Base-by-base conservation (phyloP, 2,888 invertebrate genomes). In the Scaeva pyrastri region DNA sequence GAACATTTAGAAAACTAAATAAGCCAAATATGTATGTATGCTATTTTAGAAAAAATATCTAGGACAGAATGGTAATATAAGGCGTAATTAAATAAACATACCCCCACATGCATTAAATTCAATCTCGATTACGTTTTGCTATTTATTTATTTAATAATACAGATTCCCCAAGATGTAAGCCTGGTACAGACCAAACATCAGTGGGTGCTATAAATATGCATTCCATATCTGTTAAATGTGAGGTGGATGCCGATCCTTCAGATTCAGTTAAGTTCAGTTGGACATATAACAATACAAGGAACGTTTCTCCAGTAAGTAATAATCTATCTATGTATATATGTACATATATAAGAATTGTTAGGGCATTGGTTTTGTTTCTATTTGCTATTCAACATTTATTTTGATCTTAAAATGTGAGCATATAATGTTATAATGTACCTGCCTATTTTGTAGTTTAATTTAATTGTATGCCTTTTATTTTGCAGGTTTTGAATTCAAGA, bases 221-320 rank as follows among this genome's bases (percentile, higher is more conserved):
- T 80, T 95, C 95, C 70, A 94, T 97, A 68, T 94, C 95, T 72
- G 95, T 97, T 10, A 94, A 95, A 71, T 97, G 98, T 91, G 96
- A 97, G 87, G 96, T 98, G 70, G 95, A 96, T 87, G 96, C 97
- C 0, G 95, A 96, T 58, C 96, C 97, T 0, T 94, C 94, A 19
- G 95, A 95, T 72, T 94, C 94, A 0, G 93, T 96, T 45, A 94
- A 95, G 89, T 97, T 97, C 91, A 96, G 96, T 88, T 97, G 97
- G 97, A 97, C 97, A 12, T 97, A 96, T 91, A 97, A 97, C 91
- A 96, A 96, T 36, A 96, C 96, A 41, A 94, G 94, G 88, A 96
- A 96, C 90, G 96, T 97, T 70, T 93, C 96, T 80, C 96, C 96
- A 80, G 95, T 97, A 90, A 92, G 93, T 90, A 74, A 52, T 45